Evolutionary conservation across 2,888 invertebrate genomes (phyloP).

Genomic region (Myopa testacea): DNA sequence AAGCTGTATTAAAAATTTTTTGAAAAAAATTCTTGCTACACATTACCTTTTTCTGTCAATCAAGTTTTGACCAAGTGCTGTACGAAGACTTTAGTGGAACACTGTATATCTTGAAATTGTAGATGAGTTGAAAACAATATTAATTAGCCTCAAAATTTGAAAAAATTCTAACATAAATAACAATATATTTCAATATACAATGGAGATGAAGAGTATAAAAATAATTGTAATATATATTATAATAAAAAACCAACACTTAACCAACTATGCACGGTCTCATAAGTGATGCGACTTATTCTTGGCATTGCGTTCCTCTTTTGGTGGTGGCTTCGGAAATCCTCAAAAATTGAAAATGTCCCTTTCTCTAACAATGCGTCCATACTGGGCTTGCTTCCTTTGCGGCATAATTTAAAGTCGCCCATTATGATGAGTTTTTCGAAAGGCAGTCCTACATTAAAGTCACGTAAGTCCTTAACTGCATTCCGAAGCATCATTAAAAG

Average conservation of each 20-base stretch:
- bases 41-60: too few relatives aligned
- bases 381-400: background rate
- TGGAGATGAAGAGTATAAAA: too few relatives aligned
- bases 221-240: too few relatives aligned
- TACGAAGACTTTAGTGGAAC: too few relatives aligned
- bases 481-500: background rate
- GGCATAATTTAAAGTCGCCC: constrained; percentile 30
- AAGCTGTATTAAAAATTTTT: too few relatives aligned
- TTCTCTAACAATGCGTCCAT: background rate
- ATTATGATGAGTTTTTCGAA: constrained; percentile 22
- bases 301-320: constrained; percentile 30
- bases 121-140: too few relatives aligned
- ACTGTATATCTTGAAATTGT: too few relatives aligned
- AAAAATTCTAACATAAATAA: too few relatives aligned
- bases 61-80: too few relatives aligned
- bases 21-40: too few relatives aligned
- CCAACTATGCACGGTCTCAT: constrained; percentile 16
- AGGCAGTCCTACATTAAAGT: constrained; percentile 11
- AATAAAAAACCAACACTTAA: background rate
- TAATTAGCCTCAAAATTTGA: too few relatives aligned
- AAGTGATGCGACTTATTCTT: background rate
- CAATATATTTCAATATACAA: too few relatives aligned
- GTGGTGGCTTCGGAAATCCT: constrained; percentile 1
- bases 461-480: background rate
- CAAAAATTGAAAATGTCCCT: background rate